A percentile compares a stretch with the other conserved stretches of the same genome.
Evolutionary conservation across 2,113 vertebrate genomes (phyloP).

Genomic region (Oxyruncus cristatus): DNA sequence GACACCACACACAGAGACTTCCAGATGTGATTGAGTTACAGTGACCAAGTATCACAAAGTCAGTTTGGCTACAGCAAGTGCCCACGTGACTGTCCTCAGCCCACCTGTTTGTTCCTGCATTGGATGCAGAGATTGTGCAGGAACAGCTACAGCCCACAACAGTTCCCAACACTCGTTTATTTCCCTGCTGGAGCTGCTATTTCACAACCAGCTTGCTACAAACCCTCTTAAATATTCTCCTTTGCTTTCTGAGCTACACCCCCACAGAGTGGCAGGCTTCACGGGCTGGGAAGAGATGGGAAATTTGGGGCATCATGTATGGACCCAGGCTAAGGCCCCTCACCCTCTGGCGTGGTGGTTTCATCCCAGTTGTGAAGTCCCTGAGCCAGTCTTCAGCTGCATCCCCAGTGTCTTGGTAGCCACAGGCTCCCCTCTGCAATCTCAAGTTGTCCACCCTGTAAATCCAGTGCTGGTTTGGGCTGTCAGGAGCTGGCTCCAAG

Average conservation of each 20-base stretch:
- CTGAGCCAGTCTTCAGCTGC: slow-evolving; percentile 62
- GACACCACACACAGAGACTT: neutral
- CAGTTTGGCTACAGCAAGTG: neutral
- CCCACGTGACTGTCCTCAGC: neutral
- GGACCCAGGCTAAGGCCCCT: neutral
- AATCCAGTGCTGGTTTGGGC: slow-evolving; percentile 77
- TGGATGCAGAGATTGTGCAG: accelerated
- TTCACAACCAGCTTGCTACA: neutral
- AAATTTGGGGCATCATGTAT: neutral
- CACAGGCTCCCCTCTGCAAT: slow-evolving; percentile 77
- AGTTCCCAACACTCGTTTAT: neutral
- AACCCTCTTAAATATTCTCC: neutral
- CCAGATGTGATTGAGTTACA: neutral
- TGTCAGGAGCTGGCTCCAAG: slow-evolving; percentile 82
- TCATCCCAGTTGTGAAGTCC: slow-evolving; percentile 71
- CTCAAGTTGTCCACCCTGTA: slow-evolving; percentile 83
- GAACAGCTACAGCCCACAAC: neutral
- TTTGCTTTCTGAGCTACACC: neutral
- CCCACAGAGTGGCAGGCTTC: neutral
- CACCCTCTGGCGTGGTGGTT: slow-evolving; percentile 74
- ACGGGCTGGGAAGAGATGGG: neutral
- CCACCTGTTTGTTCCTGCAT: neutral
- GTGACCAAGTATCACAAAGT: neutral
- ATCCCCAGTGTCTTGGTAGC: slow-evolving; percentile 55
- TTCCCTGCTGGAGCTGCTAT: neutral